Base-by-base conservation (phyloP, 1,140 invertebrate genomes). In the Pogonus chalceus region DNA sequence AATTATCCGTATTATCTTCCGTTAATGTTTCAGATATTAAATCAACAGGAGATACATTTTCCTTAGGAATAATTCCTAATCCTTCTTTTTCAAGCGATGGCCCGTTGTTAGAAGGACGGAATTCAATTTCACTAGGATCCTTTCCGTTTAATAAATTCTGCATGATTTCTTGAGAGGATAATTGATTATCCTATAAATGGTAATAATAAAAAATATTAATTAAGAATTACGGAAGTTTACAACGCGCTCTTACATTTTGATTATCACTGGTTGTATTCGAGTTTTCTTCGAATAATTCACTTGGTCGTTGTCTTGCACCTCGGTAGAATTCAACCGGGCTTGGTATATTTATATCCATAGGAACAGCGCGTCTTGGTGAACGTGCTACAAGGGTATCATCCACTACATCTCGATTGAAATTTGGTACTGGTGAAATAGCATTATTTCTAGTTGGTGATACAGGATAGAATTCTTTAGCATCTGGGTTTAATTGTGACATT, bases 401-500 rank as follows among this genome's bases (percentile, higher is more conserved):
- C 54, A 75, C 62, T 2, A 69, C 60, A 10, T 56, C 46, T 47
- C 56, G 49, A 26, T n/a, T 54, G 56, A 59, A 64, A 18, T 56
- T 57, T 14, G 60, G 66, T 2, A 69, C 64, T 23, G 58, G 65
- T 0, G 72, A 66, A n/a, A n/a, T n/a, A n/a, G n/a, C n/a, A n/a
- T n/a, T n/a, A 22, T 70, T 72, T n/a, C 69, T 65, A 18, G 76
- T 76, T 1, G 80, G 79, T 10, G 74, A 74, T 12, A 76, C 68
- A 0, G 80, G 81, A 23, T 87, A 73, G 61, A 87, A 87, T 64
- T 84, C 83, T 1, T 81, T 80, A 2, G 85, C 84, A 53, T 87
- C 77, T 0, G 84, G 84, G 69, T 87, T 87, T 58, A 86, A 63
- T 46, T 80, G 81, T 39, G 82, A 85, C 65, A 68, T 68, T 52